These are phyloP conservation scores for Antigone vipio DNA, from an alignment of 2,113 vertebrate species.

Conservation along the genomic window DNA sequence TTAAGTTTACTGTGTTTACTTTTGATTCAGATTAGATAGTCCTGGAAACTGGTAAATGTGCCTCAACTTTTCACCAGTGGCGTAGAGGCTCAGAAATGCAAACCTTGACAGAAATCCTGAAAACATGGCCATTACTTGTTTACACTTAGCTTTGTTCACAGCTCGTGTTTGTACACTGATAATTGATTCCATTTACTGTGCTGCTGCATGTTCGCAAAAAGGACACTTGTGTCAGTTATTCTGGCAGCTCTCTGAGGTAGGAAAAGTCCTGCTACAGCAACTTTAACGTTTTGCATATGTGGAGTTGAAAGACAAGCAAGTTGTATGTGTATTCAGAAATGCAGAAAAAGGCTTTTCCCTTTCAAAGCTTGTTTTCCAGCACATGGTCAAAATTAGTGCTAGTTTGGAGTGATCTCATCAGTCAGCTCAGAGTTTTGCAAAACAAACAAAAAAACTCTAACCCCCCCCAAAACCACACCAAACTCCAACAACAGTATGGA, in stretches of 20 bases:
- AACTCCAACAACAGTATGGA: neutral
- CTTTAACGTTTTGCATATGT: neutral
- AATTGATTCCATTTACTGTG: conserved; percentile 14
- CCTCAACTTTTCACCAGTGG: neutral
- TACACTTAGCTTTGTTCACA: neutral
- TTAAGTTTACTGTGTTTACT: neutral
- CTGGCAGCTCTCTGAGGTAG: neutral
- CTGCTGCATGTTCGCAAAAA: conserved; percentile 7
- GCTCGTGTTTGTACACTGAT: conserved; percentile 11
- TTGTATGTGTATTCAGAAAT: neutral
- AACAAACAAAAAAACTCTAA: neutral
- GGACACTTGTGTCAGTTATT: neutral
- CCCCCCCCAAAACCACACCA: neutral
- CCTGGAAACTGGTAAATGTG: neutral
- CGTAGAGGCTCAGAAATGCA: neutral
- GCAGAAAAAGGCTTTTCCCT: neutral
- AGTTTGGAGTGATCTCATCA: neutral
- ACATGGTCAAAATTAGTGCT: neutral
- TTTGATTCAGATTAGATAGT: neutral
- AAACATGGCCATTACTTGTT: neutral
- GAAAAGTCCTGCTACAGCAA: neutral
- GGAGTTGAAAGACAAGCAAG: neutral
- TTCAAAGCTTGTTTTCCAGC: neutral
- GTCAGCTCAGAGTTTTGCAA: neutral
- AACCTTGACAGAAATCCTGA: neutral